Evolutionary conservation across 2,797 vertebrate species (phyloP), one percentile per base, ranked within the genome.

Genomic region (Remorina albescens): DNA sequence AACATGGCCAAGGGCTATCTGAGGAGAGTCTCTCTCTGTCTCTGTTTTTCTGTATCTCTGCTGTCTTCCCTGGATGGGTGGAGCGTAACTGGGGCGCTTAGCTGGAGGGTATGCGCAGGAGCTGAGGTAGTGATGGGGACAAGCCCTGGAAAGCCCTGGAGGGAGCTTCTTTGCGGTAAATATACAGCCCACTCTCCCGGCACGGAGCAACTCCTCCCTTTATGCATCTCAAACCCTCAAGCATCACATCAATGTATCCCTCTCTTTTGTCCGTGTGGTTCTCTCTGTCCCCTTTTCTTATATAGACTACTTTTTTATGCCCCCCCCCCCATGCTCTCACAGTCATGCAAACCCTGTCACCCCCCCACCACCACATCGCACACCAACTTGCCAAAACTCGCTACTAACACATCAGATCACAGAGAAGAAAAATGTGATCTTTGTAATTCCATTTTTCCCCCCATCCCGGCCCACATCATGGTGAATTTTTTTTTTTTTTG

Each of bases 131-230:
- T 78, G 86, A 91, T 85, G 82, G 78, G 85, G 90, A 88, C 88
- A 79, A 71, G 82, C 80, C 62, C 6, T 83, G 68, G 78, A 84
- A 88, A 86, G 81, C 82, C 86, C 87, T 67, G 58, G 68, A 86
- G 88, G 91, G 75, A 89, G 87, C 65, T 60, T 82, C 83, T 84
- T 83, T 82, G 86, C 85, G 84, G 91, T 92, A 91, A 94, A 93
- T 92, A 93, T 92, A 92, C 89, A 93, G 85, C 92, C 91, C 91
- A 91, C 91, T 89, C 86, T 91, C 81, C n/a, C 72, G 81, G 71
- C 76, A 87, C 75, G 78, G 77, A 82, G 74, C 84, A 82, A 79
- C 81, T 78, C 78, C 64, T 86, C 67, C 76, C 71, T 87, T 86
- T 75, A 69, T 88, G 82, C 73, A 82, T 88, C 76, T 71, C 74